Percentiles rank a stretch among this genome's conserved stretches.
Conservation (phyloP, 2,797 vertebrate species). For the Chloroceryle amazona region DNA sequence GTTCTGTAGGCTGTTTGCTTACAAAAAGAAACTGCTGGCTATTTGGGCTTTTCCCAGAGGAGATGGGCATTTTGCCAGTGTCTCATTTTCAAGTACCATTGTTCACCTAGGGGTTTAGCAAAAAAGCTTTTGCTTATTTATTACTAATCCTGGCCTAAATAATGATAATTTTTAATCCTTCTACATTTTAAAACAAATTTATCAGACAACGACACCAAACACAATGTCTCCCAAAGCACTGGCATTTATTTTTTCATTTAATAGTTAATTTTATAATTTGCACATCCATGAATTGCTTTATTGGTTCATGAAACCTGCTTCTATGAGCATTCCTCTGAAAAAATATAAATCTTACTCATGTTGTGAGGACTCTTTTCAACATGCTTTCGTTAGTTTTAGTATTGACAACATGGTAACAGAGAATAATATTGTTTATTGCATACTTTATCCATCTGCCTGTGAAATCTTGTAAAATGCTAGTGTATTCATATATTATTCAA, state of each 20-base stretch:
- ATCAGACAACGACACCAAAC: conserved; percentile 52
- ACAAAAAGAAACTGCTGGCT: conserved; percentile 65
- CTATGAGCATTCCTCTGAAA: conserved; percentile 37
- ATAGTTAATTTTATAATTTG: conserved; percentile 62
- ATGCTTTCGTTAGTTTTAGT: conserved; percentile 14
- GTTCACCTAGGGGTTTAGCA: conserved; percentile 77
- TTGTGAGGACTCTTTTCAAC: conserved; percentile 31
- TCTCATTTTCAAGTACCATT: conserved; percentile 80
- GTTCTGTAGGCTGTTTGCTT: conserved; percentile 68
- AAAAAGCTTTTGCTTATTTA: conserved; percentile 74
- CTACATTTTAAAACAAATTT: conserved; percentile 75
- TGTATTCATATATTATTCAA: not conserved
- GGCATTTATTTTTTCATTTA: conserved; percentile 56
- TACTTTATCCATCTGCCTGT: conserved; percentile 5
- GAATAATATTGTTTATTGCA: conserved; percentile 1
- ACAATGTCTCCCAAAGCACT: conserved; percentile 21
- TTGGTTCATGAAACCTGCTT: conserved; percentile 50
- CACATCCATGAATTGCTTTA: conserved; percentile 26
- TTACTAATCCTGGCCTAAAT: conserved; percentile 76
- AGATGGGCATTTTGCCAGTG: conserved; percentile 79
- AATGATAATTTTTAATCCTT: conserved; percentile 69
- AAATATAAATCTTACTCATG: conserved; percentile 46
- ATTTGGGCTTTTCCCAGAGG: conserved; percentile 74
- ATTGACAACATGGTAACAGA: conserved; percentile 44
- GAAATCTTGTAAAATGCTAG: conserved; percentile 10